Evolutionary conservation across 2,888 invertebrate species (phyloP).

Genomic region (Aradus depressus): DNA sequence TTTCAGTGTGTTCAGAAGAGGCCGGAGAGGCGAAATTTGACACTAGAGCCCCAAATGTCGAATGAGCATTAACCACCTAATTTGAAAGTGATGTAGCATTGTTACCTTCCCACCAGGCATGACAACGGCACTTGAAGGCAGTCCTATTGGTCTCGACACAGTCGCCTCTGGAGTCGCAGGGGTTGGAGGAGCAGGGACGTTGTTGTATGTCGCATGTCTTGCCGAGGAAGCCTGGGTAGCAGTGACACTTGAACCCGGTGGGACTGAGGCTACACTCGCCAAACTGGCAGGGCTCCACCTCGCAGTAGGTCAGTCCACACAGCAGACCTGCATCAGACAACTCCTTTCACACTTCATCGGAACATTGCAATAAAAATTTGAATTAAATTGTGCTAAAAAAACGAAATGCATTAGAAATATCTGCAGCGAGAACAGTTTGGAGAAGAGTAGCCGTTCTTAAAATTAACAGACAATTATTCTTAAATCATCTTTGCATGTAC

Average conservation of each 20-base stretch:
- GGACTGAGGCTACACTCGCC: constrained; percentile 42
- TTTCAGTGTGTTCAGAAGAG: too few species aligned
- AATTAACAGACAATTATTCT: too few species aligned
- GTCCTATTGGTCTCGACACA: constrained; percentile 54
- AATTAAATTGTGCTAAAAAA: background rate
- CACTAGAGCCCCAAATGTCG: background rate
- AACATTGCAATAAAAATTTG: background rate
- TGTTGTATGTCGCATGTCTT: constrained; percentile 54
- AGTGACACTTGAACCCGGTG: constrained; percentile 48
- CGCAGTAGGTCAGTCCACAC: constrained; percentile 64
- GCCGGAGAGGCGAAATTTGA: too few species aligned
- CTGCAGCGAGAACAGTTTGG: constrained; percentile 1
- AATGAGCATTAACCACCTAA: constrained; percentile 10
- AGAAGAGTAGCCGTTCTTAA: too few species aligned
- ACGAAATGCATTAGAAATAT: constrained; percentile 6
- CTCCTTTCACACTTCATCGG: background rate
- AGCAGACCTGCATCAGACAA: constrained; percentile 49
- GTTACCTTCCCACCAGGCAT: constrained; percentile 62
- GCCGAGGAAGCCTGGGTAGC: constrained; percentile 57
- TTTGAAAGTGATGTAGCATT: too few species aligned
- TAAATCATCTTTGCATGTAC: too few species aligned
- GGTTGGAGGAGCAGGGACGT: constrained; percentile 57
- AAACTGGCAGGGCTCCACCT: constrained; percentile 49
- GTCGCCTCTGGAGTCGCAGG: constrained; percentile 63
- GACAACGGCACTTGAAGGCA: constrained; percentile 56